Evolutionary conservation across 2,113 vertebrate genomes (phyloP).

Genomic region (Tupaia tana): DNA sequence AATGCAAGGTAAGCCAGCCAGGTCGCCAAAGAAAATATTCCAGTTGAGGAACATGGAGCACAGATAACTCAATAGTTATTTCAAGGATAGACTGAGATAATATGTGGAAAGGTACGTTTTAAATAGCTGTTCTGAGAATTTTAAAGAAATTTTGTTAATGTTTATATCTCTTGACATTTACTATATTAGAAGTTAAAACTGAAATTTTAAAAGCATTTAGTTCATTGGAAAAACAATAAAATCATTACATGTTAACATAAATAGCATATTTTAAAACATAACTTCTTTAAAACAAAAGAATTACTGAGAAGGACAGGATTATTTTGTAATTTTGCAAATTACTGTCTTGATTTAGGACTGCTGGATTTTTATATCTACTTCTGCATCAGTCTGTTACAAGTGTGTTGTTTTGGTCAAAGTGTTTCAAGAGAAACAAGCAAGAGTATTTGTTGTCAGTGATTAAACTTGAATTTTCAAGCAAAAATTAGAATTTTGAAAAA

Average conservation of each 20-base stretch:
- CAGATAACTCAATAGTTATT: background rate
- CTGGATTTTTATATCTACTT: background rate
- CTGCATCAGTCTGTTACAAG: background rate
- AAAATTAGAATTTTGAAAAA: no score
- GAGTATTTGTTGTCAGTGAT: no score
- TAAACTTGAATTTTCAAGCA: no score
- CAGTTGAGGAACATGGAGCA: background rate
- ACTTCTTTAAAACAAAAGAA: background rate
- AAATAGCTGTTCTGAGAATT: background rate
- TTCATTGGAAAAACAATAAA: background rate
- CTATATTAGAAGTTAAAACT: conserved; percentile 42
- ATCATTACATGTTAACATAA: background rate
- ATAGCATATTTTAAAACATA: background rate
- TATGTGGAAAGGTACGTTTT: background rate
- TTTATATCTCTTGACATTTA: background rate
- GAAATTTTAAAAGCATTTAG: background rate
- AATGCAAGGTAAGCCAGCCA: conserved; percentile 92
- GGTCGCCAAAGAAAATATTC: background rate
- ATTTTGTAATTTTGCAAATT: background rate
- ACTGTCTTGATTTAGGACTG: background rate
- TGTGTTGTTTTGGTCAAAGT: background rate
- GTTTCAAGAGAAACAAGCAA: background rate
- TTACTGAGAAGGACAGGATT: background rate
- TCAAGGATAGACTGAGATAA: background rate
- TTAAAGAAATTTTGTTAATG: background rate